Evolutionary conservation across 2,113 vertebrate species (phyloP).

Genomic region (Motacilla alba): DNA sequence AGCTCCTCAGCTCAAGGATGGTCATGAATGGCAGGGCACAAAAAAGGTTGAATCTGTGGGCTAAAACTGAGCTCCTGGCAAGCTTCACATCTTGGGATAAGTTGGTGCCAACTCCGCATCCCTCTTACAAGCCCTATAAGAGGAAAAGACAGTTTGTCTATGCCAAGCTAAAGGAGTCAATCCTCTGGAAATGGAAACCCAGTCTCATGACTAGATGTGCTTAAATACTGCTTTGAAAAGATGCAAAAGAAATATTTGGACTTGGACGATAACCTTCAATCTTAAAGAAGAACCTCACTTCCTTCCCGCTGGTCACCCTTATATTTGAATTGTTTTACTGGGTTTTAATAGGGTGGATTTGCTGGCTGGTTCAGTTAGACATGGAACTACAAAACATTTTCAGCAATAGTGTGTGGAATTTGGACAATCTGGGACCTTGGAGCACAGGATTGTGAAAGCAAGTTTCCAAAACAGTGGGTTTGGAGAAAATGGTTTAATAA

Average conservation of each 20-base stretch:
- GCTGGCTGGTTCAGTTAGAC: background rate
- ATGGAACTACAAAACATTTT: background rate
- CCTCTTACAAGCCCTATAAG: background rate
- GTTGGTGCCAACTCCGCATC: background rate
- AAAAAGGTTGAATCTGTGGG: rapidly evolving
- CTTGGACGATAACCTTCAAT: background rate
- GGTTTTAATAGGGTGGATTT: background rate
- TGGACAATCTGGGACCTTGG: background rate
- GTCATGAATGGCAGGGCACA: rapidly evolving
- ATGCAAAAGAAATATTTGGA: background rate
- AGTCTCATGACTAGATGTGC: background rate
- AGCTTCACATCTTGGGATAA: background rate
- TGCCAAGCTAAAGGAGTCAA: background rate
- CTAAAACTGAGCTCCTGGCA: background rate
- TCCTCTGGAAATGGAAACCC: rapidly evolving
- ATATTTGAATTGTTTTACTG: background rate
- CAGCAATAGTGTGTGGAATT: background rate
- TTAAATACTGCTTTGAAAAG: background rate
- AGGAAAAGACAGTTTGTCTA: background rate
- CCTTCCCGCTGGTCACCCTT: background rate
- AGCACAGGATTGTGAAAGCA: background rate
- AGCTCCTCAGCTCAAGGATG: background rate
- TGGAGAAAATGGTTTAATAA: background rate
- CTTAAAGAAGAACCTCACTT: background rate
- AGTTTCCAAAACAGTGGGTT: background rate